A percentile compares a stretch with the other conserved stretches of the same genome.
These are phyloP conservation scores for Liparis tanakae DNA, from an alignment of 2,797 vertebrate genomes.

Conservation along the genomic window DNA sequence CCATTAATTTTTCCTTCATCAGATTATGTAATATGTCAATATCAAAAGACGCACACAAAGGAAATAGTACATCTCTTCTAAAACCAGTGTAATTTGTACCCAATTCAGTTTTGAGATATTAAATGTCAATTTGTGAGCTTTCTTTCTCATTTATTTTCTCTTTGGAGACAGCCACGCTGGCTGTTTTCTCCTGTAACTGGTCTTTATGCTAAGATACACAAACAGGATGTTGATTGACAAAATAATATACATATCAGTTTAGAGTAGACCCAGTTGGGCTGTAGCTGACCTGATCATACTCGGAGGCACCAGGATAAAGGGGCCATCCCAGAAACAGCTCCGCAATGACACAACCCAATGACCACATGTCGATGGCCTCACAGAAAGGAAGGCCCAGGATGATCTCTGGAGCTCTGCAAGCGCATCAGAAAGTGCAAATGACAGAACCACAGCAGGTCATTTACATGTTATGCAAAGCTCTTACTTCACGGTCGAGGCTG, in stretches of 20 bases:
- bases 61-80: background rate
- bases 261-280: background rate
- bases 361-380: constrained; percentile 99
- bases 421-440: background rate
- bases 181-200: too few species aligned
- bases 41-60: background rate
- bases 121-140: background rate
- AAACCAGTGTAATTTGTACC: background rate
- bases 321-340: constrained; percentile 98
- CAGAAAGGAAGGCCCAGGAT: constrained; percentile 97
- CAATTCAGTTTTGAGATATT: background rate
- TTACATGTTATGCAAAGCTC: background rate
- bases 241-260: background rate
- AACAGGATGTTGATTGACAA: background rate
- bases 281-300: constrained; percentile 94
- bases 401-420: constrained; percentile 95
- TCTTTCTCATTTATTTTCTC: too few species aligned
- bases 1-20: too few species aligned
- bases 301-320: constrained; percentile 96
- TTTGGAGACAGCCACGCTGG: background rate
- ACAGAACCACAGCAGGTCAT: background rate
- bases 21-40: background rate
- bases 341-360: constrained; percentile 96
- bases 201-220: too few species aligned
- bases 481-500: background rate